Evolutionary conservation across 1,140 invertebrate species (phyloP).

Genomic region (Spodoptera frugiperda): DNA sequence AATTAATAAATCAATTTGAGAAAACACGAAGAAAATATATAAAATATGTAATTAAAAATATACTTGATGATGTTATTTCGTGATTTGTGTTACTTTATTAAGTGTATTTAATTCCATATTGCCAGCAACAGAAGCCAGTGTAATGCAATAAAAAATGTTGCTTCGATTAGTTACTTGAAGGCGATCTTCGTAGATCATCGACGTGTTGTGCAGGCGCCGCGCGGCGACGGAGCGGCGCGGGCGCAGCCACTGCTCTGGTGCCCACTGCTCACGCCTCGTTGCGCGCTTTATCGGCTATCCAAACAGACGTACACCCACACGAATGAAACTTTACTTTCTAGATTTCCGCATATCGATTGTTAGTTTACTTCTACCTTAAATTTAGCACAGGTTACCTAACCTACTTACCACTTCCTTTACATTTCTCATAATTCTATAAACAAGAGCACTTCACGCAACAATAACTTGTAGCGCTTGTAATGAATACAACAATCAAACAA

Average conservation of each 20-base stretch:
- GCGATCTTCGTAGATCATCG: slow-evolving; percentile 8
- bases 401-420: slow-evolving; percentile 30
- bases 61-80: background rate
- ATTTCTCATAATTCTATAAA: slow-evolving; percentile 26
- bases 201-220: background rate
- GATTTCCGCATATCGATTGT: slow-evolving; percentile 54
- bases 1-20: slow-evolving; percentile 1
- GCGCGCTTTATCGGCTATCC: slow-evolving; percentile 32
- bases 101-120: too few relatives aligned
- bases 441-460: background rate
- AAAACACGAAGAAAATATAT: slow-evolving; percentile 2
- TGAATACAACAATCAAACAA: slow-evolving; percentile 38
- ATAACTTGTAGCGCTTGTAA: slow-evolving; percentile 6
- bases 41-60: background rate
- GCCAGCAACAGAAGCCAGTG: background rate
- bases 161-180: background rate
- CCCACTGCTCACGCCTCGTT: slow-evolving; percentile 52
- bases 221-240: slow-evolving; percentile 7
- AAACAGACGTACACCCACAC: slow-evolving; percentile 37
- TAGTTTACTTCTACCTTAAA: slow-evolving; percentile 3
- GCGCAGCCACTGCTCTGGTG: slow-evolving; percentile 1
- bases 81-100: too few relatives aligned
- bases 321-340: slow-evolving; percentile 47
- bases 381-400: slow-evolving; percentile 13
- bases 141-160: background rate